These are phyloP conservation scores for Ellobius talpinus DNA, from an alignment of 2,113 vertebrate species.

Conservation along the genomic window DNA sequence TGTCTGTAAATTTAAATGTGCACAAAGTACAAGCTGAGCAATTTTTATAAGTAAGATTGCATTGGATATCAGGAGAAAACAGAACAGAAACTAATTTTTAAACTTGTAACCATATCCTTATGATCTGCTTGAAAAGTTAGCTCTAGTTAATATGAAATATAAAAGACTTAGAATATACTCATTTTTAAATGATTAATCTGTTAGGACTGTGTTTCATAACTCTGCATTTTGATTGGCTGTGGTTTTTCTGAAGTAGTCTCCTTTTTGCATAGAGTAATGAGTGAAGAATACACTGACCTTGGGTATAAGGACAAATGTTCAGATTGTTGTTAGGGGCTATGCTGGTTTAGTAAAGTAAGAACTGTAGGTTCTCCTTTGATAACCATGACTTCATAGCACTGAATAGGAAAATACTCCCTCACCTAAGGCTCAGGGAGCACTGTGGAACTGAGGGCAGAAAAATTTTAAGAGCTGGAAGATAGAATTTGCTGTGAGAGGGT, in stretches of 20 bases:
- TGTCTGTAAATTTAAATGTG: background rate
- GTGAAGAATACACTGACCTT: background rate
- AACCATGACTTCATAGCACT: background rate
- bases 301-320: background rate
- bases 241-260: background rate
- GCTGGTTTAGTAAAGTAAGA: background rate
- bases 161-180: background rate
- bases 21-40: background rate
- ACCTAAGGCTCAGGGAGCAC: background rate
- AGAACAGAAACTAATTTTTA: background rate
- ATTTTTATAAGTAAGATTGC: background rate
- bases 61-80: background rate
- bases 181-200: background rate
- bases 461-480: background rate
- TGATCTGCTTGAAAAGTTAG: background rate
- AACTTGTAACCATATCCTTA: background rate
- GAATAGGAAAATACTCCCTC: background rate
- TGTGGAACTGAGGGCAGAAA: background rate
- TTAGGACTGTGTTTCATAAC: background rate
- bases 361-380: background rate
- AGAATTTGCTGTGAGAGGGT: background rate
- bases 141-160: background rate
- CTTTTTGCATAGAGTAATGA: background rate
- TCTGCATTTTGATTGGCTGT: background rate
- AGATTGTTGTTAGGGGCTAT: background rate